Conservation (phyloP, 2,797 vertebrate genomes). For the Ispidina lecontei region DNA sequence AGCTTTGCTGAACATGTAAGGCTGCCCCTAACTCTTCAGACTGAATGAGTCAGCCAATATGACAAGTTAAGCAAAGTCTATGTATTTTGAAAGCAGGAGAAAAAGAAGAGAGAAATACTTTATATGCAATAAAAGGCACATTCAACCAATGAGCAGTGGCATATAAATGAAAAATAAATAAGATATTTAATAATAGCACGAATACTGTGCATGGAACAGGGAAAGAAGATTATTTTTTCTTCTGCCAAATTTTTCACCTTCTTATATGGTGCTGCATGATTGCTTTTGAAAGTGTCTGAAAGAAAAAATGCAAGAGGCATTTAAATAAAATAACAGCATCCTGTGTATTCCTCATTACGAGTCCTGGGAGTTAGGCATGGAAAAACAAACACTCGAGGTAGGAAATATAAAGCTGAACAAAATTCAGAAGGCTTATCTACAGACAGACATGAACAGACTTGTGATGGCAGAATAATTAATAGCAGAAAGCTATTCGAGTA, state of each 20-base stretch:
- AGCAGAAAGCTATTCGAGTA: neutral
- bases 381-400: neutral
- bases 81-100: neutral
- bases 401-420: neutral
- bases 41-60: neutral
- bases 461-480: neutral
- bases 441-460: neutral
- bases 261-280: neutral
- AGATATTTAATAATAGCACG: neutral
- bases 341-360: neutral
- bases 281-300: neutral
- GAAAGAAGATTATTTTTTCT: neutral
- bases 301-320: neutral
- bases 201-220: neutral
- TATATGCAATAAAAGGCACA: neutral
- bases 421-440: neutral
- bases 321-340: neutral
- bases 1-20: neutral
- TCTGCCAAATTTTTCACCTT: neutral
- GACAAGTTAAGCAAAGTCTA: neutral
- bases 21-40: neutral
- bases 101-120: neutral
- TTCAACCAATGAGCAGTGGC: neutral
- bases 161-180: neutral
- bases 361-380: neutral